These are phyloP conservation scores for Noctua comes DNA, from an alignment of 2,888 invertebrate genomes.

Conservation along the genomic window DNA sequence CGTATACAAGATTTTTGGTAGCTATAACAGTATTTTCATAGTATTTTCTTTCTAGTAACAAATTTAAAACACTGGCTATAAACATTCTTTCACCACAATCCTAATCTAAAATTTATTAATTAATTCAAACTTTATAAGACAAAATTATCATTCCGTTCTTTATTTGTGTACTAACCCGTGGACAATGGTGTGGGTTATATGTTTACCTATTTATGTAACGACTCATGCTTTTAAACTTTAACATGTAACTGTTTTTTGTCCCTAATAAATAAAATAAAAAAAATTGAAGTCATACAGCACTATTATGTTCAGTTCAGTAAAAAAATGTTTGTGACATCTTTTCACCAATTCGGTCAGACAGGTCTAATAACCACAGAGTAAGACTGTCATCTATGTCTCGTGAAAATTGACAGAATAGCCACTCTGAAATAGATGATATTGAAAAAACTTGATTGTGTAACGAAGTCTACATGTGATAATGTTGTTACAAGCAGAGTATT, in stretches of 20 bases:
- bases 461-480: background rate
- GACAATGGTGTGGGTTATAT: too few species aligned
- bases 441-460: background rate
- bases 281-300: background rate
- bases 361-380: background rate
- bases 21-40: background rate
- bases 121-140: too few species aligned
- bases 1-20: background rate
- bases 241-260: too few species aligned
- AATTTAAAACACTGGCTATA: too few species aligned
- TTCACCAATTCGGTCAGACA: background rate
- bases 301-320: background rate
- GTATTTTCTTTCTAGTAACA: too few species aligned
- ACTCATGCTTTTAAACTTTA: too few species aligned
- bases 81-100: too few species aligned
- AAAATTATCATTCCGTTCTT: too few species aligned
- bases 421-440: background rate
- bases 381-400: background rate
- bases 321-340: background rate
- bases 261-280: too few species aligned
- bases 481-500: constrained; percentile 23
- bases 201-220: too few species aligned
- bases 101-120: too few species aligned
- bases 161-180: too few species aligned
- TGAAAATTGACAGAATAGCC: background rate